phyloP scores from a whole-genome alignment of 2,888 invertebrate species.

The Scelioninae gen. 1 region DNA sequence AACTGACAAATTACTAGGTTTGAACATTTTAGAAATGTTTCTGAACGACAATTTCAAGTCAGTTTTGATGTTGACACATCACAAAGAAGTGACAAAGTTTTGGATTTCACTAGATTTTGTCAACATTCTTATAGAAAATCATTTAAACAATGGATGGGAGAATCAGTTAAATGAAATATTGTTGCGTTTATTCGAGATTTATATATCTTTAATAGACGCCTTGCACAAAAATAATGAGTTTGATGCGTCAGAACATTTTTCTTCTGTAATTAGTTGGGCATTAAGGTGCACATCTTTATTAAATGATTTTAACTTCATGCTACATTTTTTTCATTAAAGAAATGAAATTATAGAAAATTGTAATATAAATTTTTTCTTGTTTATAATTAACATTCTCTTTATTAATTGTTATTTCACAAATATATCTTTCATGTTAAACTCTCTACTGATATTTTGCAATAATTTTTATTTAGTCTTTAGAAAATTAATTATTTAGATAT shows the following conservation, averaged over 20 bases:
- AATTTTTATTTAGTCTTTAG: too few relatives aligned
- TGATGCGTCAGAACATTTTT: constrained; percentile 67
- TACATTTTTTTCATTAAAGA: not conserved
- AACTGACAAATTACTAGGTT: constrained; percentile 16
- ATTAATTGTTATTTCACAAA: too few relatives aligned
- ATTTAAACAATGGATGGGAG: constrained; percentile 21
- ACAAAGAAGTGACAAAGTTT: constrained; percentile 64
- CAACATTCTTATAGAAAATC: constrained; percentile 63
- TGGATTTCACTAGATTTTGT: constrained; percentile 63
- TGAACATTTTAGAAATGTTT: constrained; percentile 14
- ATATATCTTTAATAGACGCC: constrained; percentile 67
- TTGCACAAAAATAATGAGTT: constrained; percentile 68
- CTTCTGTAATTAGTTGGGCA: constrained; percentile 68
- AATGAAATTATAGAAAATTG: not conserved
- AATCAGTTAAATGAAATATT: constrained; percentile 47
- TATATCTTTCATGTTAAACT: too few relatives aligned
- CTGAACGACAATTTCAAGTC: not conserved
- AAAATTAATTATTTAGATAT: too few relatives aligned
- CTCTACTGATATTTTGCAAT: too few relatives aligned
- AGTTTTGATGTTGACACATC: constrained; percentile 66
- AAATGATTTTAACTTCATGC: too few relatives aligned
- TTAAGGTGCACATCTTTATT: constrained; percentile 26
- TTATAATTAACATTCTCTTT: too few relatives aligned
- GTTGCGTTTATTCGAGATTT: constrained; percentile 66
- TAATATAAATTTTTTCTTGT: too few relatives aligned